Percentiles rank a stretch among this genome's conserved stretches.
Conservation (phyloP, 2,888 invertebrate genomes). For the Trypoxylon attenuatum region DNA sequence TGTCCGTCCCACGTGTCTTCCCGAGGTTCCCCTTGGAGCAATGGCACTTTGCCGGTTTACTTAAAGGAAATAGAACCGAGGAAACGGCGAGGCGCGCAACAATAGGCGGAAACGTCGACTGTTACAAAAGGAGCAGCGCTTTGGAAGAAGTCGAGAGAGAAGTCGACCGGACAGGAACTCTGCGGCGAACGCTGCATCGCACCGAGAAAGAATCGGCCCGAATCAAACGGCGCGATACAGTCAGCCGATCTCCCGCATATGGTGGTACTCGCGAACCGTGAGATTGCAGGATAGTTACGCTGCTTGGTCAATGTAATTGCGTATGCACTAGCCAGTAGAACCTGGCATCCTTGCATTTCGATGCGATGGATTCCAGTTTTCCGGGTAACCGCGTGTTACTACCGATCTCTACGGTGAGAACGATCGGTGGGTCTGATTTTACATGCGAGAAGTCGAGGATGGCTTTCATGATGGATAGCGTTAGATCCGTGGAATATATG, state of each 20-base stretch:
- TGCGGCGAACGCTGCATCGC: conserved; percentile 17
- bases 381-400: too few relatives aligned
- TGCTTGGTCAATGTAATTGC: conserved; percentile 55
- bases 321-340: conserved; percentile 36
- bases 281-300: conserved; percentile 57
- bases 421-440: too few relatives aligned
- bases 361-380: conserved; percentile 27
- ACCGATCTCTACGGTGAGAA: too few relatives aligned
- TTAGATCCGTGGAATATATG: too few relatives aligned
- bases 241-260: conserved; percentile 46
- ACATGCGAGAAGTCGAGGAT: too few relatives aligned
- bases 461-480: too few relatives aligned
- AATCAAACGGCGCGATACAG: conserved; percentile 50
- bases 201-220: conserved; percentile 53
- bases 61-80: not conserved
- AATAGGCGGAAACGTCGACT: conserved; percentile 55
- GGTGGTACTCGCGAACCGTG: conserved; percentile 33
- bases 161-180: conserved; percentile 21
- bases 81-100: conserved; percentile 41
- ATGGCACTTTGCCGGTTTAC: too few relatives aligned
- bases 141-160: conserved; percentile 24
- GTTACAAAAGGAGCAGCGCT: conserved; percentile 55
- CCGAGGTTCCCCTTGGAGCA: too few relatives aligned
- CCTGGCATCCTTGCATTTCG: conserved; percentile 11
- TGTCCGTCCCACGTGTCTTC: too few relatives aligned